Base-by-base conservation (phyloP, 2,113 vertebrate species). In the Pycnonotus jocosus region DNA sequence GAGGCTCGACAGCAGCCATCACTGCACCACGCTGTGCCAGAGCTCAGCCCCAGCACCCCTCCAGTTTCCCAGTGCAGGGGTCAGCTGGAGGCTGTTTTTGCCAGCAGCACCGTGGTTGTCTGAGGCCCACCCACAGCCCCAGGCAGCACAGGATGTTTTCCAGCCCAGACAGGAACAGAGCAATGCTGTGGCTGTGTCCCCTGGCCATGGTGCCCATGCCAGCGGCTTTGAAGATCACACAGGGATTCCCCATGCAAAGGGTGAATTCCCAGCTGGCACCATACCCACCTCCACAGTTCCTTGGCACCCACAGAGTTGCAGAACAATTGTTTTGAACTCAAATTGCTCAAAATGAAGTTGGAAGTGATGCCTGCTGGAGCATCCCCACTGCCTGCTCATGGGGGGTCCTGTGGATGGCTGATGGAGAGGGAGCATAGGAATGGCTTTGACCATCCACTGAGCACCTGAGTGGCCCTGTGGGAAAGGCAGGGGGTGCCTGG, bases 231-330 rank as follows among this genome's bases (percentile, higher is more conserved):
- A 86, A 95, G 89, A 61, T 69, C 80, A 22, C 12, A 0, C 61
- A 96, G 94, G 91, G 91, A 95, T 96, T 95, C 69, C 96, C 88
- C 81, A 0, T 76, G 48, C 3, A 0, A 37, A 87, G 86, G 91
- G 91, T 88, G 83, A 95, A 96, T 97, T 96, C 94, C 91, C 93
- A 95, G 44, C 65, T 92, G 91, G 92, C 89, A 84, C 69, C 45
- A 3, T 65, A 78, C 91, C 69, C 86, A 40, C 44, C 53, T 89
- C 58, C 2, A 2, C 58, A 1, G 3, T 12, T 85, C 85, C 79
- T 82, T 88, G 90, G 95, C 91, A 92, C 62, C 60, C 71, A 17
- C 23, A 24, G 81, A 79, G 60, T 61, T 0, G 0, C 4, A 5
- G 42, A 77, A 31, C 4, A 7, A 31, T 56, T 68, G n/a, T 80